phyloP scores from a whole-genome alignment of 2,888 invertebrate species.

The Drosophila pseudotakahashii region DNA sequence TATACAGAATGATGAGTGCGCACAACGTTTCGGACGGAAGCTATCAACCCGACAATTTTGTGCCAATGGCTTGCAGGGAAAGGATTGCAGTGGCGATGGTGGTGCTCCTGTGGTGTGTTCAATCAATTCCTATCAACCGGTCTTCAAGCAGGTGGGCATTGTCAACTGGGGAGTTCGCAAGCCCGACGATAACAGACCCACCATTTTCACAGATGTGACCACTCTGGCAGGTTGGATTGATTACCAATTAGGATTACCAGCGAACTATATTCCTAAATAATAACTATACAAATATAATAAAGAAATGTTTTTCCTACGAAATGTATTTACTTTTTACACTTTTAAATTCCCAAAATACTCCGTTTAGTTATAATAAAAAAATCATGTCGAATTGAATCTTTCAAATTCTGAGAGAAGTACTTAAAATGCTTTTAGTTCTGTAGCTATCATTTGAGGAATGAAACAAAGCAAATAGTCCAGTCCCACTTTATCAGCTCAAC shows the following conservation, averaged over 20 bases:
- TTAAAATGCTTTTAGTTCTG: not conserved
- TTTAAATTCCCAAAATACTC: too few relatives aligned
- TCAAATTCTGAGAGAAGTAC: not conserved
- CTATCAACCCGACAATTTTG: not conserved
- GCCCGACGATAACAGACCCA: not conserved
- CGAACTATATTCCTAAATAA: not conserved
- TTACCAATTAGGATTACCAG: not conserved
- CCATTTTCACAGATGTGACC: not conserved
- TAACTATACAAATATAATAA: too few relatives aligned
- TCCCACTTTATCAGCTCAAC: too few relatives aligned
- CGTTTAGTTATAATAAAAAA: too few relatives aligned
- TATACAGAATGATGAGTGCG: not conserved
- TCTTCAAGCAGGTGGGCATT: not conserved
- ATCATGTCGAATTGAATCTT: too few relatives aligned
- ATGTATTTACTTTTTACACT: too few relatives aligned
- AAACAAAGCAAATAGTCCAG: too few relatives aligned
- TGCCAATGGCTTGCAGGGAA: not conserved
- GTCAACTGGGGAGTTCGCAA: not conserved
- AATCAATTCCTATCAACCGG: too few relatives aligned
- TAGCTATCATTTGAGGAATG: not conserved
- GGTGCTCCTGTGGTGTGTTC: slow-evolving; percentile 1
- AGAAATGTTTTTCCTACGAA: too few relatives aligned
- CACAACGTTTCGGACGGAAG: accelerated
- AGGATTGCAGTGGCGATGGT: not conserved
- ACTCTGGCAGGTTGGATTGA: not conserved